Evolutionary conservation across 2,113 vertebrate genomes (phyloP), one percentile per base, ranked within the genome.

Genomic region (Solenodon paradoxus): DNA sequence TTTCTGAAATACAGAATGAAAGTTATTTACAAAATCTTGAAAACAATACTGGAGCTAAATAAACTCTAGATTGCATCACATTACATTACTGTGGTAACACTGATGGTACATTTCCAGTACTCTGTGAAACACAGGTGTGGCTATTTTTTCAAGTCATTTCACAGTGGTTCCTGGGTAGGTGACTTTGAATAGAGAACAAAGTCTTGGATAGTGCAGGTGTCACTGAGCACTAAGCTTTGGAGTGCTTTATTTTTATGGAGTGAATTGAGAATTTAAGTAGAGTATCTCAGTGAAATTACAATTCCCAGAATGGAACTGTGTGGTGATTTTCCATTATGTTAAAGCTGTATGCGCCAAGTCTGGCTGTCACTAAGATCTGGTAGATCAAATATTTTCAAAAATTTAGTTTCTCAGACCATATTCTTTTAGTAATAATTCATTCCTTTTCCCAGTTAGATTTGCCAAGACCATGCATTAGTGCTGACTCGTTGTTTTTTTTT

Each of bases 21-120:
- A 95, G 68, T 82, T 80, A 84, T 84, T 93, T 90, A 47, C 42
- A 94, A 96, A 96, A 68, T 91, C 69, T 93, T 94, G 86, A 94
- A 95, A 95, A 96, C 42, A 95, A 88, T 85, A 19, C 12, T 55
- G 32, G 64, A 32, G n/a, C 69, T 96, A 96, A 88, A 92, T 86
- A 80, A 95, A 95, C 42, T 93, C 19, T 66, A 4, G 35, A 55
- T 45, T 86, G 72, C 63, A 69, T 94, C 80, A 53, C 85, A 40
- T 88, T 88, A 68, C 55, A 80, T 66, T 74, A 81, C 87, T 87
- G 19, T 87, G 92, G 63, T 93, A 86, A 68, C 87, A 94, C 75
- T 86, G 68, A 94, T 63, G 45, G 71, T 83, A 38, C 49, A 57
- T 94, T 96, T 97, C 59, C 90, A 95, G 55, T 59, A 57, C 12